Evolutionary conservation across 2,888 invertebrate genomes (phyloP), one percentile per base, ranked within the genome.

Genomic region (Hedya salicella): DNA sequence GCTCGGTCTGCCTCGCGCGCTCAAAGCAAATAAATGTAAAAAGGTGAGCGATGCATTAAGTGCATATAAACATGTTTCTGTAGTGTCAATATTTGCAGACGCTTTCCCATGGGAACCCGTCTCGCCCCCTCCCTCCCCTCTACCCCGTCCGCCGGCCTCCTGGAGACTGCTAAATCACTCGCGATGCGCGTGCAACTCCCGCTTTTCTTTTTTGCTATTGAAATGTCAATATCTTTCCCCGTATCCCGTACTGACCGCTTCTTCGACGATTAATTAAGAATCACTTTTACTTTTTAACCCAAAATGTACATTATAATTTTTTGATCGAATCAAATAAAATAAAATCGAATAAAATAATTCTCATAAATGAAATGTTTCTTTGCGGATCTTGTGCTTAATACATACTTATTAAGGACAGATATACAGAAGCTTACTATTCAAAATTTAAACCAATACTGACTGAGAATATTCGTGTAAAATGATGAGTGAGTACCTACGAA

Each of bases 31-130:
- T 87, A 87, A 87, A 89, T 88, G 84, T 86, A 89, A 90, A 90
- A 90, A 89, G 88, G 86, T 88, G 89, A 84, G 87, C 88, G 89
- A 83, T 88, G 91, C 91, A 91, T 92, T 91, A 92, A 92, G 91
- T 88, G 91, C 89, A 87, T 90, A 91, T 92, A 91, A 91, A 91
- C 91, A 90, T 91, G 89, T 90, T 87, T 85, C 84, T 83, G 86
- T 84, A 87, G 89, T 91, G 92, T 91, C 91, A 92, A 92, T 91
- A 92, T 92, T 91, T 86, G 90, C 89, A 75, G 83, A 80, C 83
- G 84, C 80, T 88, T 91, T 92, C 91, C 91, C 91, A 91, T 90
- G 91, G 91, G 91, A 92, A 92, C 89, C 78, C 74, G 79, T 75
- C 56, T 44, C 64, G 75, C 64, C 73, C 70, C 75, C 67, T 73